These are phyloP conservation scores for Leuciscus idus DNA, from an alignment of 2,113 vertebrate species.

Conservation along the genomic window DNA sequence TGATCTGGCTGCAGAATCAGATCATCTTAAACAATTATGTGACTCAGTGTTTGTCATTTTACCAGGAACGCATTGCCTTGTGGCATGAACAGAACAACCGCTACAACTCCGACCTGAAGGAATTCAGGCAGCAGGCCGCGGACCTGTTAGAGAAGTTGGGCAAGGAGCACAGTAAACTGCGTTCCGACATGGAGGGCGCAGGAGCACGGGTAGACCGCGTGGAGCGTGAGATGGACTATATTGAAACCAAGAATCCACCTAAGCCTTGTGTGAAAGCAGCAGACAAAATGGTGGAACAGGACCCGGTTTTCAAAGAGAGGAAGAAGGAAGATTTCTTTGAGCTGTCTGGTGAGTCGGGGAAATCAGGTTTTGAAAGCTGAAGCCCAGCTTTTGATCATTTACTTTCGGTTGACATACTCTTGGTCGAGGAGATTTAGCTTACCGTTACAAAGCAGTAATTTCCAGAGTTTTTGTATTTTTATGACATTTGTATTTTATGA, in stretches of 20 bases:
- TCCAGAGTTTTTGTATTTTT: not conserved
- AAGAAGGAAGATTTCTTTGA: constrained; percentile 83
- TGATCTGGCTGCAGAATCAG: not conserved
- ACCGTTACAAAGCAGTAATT: not conserved
- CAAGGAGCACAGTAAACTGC: constrained; percentile 80
- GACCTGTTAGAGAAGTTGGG: constrained; percentile 81
- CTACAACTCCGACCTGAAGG: constrained; percentile 84
- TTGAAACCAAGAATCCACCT: constrained; percentile 85
- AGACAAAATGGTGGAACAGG: constrained; percentile 84
- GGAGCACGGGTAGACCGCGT: constrained; percentile 80
- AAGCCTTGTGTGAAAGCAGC: constrained; percentile 85
- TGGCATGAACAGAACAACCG: constrained; percentile 90
- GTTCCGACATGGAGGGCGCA: constrained; percentile 79
- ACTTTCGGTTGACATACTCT: constrained; percentile 27
- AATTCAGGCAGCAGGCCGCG: constrained; percentile 88
- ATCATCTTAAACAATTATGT: not conserved
- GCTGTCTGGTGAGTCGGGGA: constrained; percentile 83
- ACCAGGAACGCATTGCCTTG: constrained; percentile 87
- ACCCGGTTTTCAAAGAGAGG: constrained; percentile 77
- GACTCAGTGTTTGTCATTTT: constrained; percentile 9
- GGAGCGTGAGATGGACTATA: constrained; percentile 89
- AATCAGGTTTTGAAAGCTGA: not conserved
- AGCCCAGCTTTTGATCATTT: constrained; percentile 51
- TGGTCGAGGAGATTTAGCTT: constrained; percentile 39
- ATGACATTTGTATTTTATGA: not conserved